These are phyloP conservation scores for Euplagia quadripunctaria DNA, from an alignment of 2,888 invertebrate species.

Conservation along the genomic window DNA sequence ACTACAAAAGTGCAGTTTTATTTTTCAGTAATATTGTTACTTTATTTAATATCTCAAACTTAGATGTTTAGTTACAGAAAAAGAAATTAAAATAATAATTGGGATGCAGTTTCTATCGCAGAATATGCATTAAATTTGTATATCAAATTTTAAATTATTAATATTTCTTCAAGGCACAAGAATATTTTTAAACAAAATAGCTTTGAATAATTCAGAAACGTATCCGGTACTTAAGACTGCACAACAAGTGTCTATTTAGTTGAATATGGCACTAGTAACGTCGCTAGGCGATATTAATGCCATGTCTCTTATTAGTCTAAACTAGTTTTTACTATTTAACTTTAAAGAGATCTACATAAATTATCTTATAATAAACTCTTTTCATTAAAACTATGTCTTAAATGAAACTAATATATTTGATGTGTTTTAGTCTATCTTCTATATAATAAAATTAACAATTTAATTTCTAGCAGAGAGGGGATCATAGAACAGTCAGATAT, in stretches of 20 bases:
- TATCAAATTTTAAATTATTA: not conserved
- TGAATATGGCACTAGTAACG: conserved; percentile 55
- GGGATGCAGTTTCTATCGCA: not conserved
- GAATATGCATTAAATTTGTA: not conserved
- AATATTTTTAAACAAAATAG: not conserved
- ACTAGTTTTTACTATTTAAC: conserved; percentile 63
- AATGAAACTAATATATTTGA: conserved; percentile 45
- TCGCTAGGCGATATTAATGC: conserved; percentile 47
- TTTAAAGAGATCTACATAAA: conserved; percentile 55
- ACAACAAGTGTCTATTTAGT: conserved; percentile 53
- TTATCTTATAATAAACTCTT: conserved; percentile 45
- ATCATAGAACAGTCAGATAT: conserved; percentile 80
- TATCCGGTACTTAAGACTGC: conserved; percentile 65
- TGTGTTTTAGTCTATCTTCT: conserved; percentile 57
- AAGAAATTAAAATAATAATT: not conserved
- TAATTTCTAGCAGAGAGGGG: conserved; percentile 86
- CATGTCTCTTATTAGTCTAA: conserved; percentile 58
- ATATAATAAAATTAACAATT: conserved; percentile 78
- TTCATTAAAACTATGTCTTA: conserved; percentile 44
- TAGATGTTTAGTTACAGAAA: not conserved
- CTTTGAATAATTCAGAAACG: not conserved
- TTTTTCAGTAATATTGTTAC: conserved; percentile 24
- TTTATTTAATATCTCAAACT: not conserved
- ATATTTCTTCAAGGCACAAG: not conserved
- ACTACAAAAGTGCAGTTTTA: conserved; percentile 76